phyloP scores from a whole-genome alignment of 2,888 invertebrate species.

The Drosophila putrida region DNA sequence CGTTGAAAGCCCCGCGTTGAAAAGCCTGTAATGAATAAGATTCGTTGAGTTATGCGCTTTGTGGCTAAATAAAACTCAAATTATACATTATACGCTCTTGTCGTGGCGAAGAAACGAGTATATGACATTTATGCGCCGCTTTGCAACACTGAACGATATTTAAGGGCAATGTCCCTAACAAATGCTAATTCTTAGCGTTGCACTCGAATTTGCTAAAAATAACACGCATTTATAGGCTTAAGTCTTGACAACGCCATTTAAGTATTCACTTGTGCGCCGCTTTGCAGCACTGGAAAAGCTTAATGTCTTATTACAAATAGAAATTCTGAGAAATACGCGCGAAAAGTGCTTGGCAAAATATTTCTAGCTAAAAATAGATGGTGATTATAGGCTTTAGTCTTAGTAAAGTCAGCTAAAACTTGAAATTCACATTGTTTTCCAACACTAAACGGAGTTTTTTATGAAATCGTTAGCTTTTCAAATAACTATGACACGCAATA shows the following conservation, averaged over 20 bases:
- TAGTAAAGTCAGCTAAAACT: too few species aligned
- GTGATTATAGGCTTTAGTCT: too few species aligned
- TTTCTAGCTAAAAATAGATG: too few species aligned
- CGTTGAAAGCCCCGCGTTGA: slow-evolving; percentile 1
- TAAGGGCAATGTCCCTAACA: neutral
- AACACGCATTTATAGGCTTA: neutral
- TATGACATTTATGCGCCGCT: neutral
- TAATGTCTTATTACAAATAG: neutral
- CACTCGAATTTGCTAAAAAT: neutral
- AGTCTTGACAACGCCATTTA: neutral
- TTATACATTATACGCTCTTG: neutral
- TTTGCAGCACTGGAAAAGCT: neutral
- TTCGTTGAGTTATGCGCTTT: neutral
- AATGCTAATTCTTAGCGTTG: neutral
- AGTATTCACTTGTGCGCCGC: neutral
- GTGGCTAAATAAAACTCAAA: neutral
- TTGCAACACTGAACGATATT: slow-evolving; percentile 1
- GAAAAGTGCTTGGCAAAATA: too few species aligned
- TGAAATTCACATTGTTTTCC: too few species aligned
- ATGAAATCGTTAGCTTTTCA: too few species aligned
- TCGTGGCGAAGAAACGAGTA: neutral
- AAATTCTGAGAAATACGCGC: neutral
- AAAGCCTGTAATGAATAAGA: neutral
- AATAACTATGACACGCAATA: too few species aligned
- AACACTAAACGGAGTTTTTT: too few species aligned